phyloP scores from a whole-genome alignment of 2,113 vertebrate species.

The Lota lota region DNA sequence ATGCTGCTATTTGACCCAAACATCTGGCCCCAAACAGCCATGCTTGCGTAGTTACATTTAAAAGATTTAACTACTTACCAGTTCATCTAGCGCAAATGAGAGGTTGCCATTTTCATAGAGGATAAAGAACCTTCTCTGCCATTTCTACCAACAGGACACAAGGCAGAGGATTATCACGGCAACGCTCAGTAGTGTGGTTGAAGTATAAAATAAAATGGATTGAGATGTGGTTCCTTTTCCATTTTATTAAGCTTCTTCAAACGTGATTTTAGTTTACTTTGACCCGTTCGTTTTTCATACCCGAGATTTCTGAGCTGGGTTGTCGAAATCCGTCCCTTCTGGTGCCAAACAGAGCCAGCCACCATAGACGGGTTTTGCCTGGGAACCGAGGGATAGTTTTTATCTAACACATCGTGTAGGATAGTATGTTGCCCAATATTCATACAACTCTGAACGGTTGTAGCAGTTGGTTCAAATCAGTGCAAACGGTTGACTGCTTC shows the following conservation, averaged over 20 bases:
- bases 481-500: no score
- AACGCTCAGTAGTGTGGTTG: no score
- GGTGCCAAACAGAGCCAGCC: slow-evolving; percentile 75
- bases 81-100: slow-evolving; percentile 68
- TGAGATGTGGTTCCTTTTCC: not conserved
- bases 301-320: slow-evolving; percentile 65
- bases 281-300: slow-evolving; percentile 38
- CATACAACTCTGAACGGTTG: no score
- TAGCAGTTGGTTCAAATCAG: no score
- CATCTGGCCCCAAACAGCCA: no score
- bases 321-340: slow-evolving; percentile 70
- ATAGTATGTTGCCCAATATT: no score
- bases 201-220: not conserved
- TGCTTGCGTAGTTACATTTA: not conserved
- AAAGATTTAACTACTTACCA: slow-evolving; percentile 45
- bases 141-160: slow-evolving; percentile 52
- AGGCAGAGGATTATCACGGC: not conserved
- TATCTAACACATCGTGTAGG: no score
- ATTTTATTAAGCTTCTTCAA: not conserved
- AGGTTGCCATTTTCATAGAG: slow-evolving; percentile 69
- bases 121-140: slow-evolving; percentile 74
- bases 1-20: no score
- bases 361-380: slow-evolving; percentile 69
- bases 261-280: not conserved
- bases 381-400: no score